Evolutionary conservation across 2,888 invertebrate species (phyloP).

Genomic region (Alviniconcha strummeri): DNA sequence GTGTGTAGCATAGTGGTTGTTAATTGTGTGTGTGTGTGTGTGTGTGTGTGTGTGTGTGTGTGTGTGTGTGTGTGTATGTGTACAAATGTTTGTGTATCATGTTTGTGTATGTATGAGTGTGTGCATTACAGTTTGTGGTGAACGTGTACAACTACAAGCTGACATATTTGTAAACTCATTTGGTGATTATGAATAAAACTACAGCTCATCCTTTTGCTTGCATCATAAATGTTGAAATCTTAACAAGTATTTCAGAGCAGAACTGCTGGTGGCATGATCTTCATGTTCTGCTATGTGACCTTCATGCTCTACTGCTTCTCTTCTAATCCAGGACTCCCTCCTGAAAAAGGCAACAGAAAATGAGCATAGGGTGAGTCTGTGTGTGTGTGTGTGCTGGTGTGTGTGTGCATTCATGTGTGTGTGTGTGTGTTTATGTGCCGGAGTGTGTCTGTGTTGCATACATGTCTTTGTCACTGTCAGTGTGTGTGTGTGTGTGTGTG

Average conservation of each 20-base stretch:
- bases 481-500: too few relatives aligned
- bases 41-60: not conserved
- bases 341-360: conserved; percentile 64
- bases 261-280: not conserved
- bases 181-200: too few relatives aligned
- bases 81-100: not conserved
- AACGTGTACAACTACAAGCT: too few relatives aligned
- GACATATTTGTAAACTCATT: too few relatives aligned
- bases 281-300: conserved; percentile 16
- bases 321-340: conserved; percentile 61
- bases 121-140: not conserved
- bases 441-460: too few relatives aligned
- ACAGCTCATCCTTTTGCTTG: too few relatives aligned
- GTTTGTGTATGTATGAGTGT: not conserved
- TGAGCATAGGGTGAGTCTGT: conserved; percentile 60
- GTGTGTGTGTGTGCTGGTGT: not conserved
- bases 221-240: not conserved
- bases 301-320: not conserved
- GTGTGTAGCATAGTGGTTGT: not conserved
- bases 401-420: not conserved
- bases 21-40: not conserved
- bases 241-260: conserved; percentile 15
- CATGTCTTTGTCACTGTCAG: too few relatives aligned
- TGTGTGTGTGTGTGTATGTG: too few relatives aligned
- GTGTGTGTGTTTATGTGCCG: not conserved